A percentile compares a stretch with the other conserved stretches of the same genome.
Evolutionary conservation across 2,797 vertebrate species (phyloP).

Genomic region (Cossypha heuglini): DNA sequence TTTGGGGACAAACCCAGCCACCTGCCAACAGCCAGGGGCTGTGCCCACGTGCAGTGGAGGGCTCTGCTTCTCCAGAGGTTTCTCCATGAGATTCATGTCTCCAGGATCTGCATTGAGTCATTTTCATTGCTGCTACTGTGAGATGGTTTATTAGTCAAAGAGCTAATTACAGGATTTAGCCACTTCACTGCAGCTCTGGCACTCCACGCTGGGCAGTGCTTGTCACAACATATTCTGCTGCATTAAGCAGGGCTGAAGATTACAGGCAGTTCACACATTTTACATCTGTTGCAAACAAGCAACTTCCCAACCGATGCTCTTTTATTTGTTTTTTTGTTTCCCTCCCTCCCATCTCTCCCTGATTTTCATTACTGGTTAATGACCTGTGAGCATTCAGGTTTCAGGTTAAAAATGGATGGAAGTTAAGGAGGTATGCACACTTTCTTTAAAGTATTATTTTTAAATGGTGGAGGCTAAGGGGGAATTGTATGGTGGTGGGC

Average conservation of each 20-base stretch:
- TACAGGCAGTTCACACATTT: slow-evolving; percentile 13
- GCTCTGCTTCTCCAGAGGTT: neutral
- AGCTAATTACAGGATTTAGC: slow-evolving; percentile 38
- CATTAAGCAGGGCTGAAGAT: slow-evolving; percentile 36
- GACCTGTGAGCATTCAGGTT: neutral
- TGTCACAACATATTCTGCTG: slow-evolving; percentile 43
- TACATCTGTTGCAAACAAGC: slow-evolving; percentile 26
- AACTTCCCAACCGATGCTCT: neutral
- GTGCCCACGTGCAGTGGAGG: too few relatives aligned
- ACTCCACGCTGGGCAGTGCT: neutral
- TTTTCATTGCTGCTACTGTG: neutral
- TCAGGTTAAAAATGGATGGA: neutral
- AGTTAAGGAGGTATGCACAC: neutral
- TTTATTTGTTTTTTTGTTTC: neutral
- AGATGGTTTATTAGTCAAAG: slow-evolving; percentile 40
- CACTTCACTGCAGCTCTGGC: slow-evolving; percentile 9
- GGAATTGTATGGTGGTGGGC: neutral
- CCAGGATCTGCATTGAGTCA: neutral
- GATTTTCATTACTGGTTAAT: neutral
- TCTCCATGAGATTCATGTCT: neutral
- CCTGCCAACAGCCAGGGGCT: neutral
- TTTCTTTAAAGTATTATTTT: neutral
- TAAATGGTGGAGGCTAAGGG: neutral
- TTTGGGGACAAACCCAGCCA: too few relatives aligned
- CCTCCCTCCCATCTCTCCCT: neutral